phyloP scores from a whole-genome alignment of 1,140 invertebrate genomes.

The Euura lappo region DNA sequence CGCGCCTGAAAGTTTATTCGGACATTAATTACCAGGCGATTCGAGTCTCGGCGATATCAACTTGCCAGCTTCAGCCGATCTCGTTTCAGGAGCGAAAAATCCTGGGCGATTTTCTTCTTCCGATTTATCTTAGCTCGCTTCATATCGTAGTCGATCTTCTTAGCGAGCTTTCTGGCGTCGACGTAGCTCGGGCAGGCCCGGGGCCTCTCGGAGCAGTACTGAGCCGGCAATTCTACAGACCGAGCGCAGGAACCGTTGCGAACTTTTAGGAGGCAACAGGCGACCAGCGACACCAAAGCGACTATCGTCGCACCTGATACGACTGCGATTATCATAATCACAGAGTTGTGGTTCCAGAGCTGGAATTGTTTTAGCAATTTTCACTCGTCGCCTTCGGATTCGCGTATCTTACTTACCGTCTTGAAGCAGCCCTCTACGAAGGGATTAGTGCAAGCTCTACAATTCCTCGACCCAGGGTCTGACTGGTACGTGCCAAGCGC shows the following conservation, averaged over 20 bases:
- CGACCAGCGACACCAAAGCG: background rate
- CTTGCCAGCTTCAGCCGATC: background rate
- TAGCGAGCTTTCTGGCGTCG: background rate
- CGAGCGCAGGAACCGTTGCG: background rate
- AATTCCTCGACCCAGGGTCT: conserved; percentile 46
- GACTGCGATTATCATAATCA: background rate
- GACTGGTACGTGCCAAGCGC: conserved; percentile 48
- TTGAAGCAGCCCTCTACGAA: conserved; percentile 43
- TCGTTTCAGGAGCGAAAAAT: background rate
- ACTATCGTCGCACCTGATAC: background rate
- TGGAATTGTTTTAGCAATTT: background rate
- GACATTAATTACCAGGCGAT: background rate
- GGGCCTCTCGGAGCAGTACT: background rate
- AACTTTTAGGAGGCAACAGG: background rate
- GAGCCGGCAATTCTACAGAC: background rate
- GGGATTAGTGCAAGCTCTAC: conserved; percentile 50
- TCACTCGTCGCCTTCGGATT: background rate
- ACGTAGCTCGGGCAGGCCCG: background rate
- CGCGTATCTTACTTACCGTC: conserved; percentile 13
- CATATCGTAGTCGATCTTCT: background rate
- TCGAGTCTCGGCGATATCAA: background rate
- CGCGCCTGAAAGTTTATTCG: background rate
- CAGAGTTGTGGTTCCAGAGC: background rate
- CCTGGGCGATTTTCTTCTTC: background rate
- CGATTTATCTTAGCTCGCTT: background rate